Evolutionary conservation across 92 coral and sea anemone genomes (phyloP), one percentile per base, ranked within the genome.

Genomic region (Paragorgia papillata): DNA sequence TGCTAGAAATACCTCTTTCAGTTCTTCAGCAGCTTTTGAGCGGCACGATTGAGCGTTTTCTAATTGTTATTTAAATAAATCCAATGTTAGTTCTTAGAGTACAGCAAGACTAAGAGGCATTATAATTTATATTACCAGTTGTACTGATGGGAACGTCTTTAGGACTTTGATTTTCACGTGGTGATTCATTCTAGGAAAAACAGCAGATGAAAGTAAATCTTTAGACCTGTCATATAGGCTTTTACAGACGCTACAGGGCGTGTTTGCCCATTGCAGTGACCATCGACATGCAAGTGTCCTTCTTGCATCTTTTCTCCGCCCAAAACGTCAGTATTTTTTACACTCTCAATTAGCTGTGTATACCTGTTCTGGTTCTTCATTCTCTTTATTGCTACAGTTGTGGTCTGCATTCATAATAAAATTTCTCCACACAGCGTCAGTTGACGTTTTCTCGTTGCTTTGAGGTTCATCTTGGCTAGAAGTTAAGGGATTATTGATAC

Each of bases 1-100:
- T n/a, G n/a, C n/a, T 27, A 17, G 2, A 28, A 9, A 41, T 21
- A 70, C 78, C 78, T 71, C 78, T n/a, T 71, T 71, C 53, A 71
- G 19, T 55, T 53, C 64, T 55, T 53, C 78, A 53, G 64, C 78
- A 27, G 64, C 78, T 27, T 37, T 51, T 71, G 64, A 55, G 29
- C 64, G 64, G 2, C 78, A 40, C 0, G 78, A 44, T 34, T 55
- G 54, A 26, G 62, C 53, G 21, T 19, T 8, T 9, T 51, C 50
- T 53, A 25, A 12, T 56, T 1, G 3, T 5, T 5, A 51, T 5
- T 17, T 5, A 6, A 51, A 51, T 5, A 51, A 51, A 51, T 51
- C 21, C 19, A 6, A 3, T 19, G 17, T 19, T 17, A 26, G 61
- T 55, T 20, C n/a, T n/a, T n/a, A n/a, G n/a, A n/a, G n/a, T n/a